Conservation (phyloP, 2,888 invertebrate species). For the Euplagia quadripunctaria region DNA sequence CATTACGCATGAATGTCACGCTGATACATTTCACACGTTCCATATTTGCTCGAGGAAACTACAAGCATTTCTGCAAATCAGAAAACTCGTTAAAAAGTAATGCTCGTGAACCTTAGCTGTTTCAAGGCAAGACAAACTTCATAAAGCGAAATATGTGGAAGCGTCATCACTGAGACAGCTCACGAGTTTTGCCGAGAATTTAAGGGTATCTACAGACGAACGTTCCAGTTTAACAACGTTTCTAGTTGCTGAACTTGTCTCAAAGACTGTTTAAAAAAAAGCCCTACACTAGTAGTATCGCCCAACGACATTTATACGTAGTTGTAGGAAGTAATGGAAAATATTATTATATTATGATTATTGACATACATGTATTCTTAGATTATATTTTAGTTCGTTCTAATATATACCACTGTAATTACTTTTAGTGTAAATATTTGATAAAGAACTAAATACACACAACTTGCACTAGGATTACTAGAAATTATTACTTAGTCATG, state of each 20-base stretch:
- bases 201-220: constrained; percentile 41
- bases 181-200: constrained; percentile 55
- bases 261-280: not conserved
- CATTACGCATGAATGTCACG: not conserved
- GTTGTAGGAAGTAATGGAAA: no score
- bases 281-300: no score
- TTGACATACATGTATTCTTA: no score
- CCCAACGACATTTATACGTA: no score
- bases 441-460: not conserved
- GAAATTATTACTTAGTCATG: not conserved
- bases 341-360: no score
- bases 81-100: constrained; percentile 62
- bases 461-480: not conserved
- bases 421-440: no score
- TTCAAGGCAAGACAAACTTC: constrained; percentile 56
- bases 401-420: no score
- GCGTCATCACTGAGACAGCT: constrained; percentile 70
- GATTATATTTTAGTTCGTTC: no score
- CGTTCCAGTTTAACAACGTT: constrained; percentile 10
- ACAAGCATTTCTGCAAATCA: constrained; percentile 47
- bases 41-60: constrained; percentile 19
- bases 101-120: constrained; percentile 58
- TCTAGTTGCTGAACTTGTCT: constrained; percentile 1
- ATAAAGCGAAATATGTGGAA: constrained; percentile 68
- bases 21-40: constrained; percentile 10